These are phyloP conservation scores for Actinia equina DNA, from an alignment of 64 coral and sea anemone species.

Conservation along the genomic window DNA sequence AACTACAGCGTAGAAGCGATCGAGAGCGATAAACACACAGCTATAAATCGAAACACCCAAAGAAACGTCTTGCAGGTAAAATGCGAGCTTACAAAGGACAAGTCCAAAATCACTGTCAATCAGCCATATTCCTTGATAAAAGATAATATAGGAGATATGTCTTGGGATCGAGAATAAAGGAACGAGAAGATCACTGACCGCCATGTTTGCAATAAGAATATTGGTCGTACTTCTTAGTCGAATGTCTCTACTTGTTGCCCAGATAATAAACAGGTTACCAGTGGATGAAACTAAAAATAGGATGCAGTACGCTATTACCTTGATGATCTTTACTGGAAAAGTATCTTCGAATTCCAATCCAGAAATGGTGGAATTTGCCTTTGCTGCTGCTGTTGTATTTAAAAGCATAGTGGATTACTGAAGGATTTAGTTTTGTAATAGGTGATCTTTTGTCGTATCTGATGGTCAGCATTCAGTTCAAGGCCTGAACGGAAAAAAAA, in stretches of 20 bases:
- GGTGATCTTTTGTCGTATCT: too few species aligned
- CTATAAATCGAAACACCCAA: slow-evolving; percentile 56
- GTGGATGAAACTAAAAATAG: slow-evolving; percentile 15
- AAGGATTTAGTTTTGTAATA: too few species aligned
- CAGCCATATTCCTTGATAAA: slow-evolving; percentile 29
- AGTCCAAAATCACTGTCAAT: slow-evolving; percentile 29
- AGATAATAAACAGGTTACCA: slow-evolving; percentile 35
- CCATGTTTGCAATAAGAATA: slow-evolving; percentile 51
- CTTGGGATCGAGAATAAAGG: slow-evolving; percentile 44
- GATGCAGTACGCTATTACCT: not conserved
- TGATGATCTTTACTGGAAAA: not conserved
- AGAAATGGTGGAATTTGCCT: not conserved
- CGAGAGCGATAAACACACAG: slow-evolving; percentile 47
- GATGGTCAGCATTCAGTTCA: too few species aligned
- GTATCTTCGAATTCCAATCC: not conserved
- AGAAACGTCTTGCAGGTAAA: slow-evolving; percentile 54
- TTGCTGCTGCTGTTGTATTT: not conserved
- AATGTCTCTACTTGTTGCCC: slow-evolving; percentile 29
- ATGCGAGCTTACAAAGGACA: slow-evolving; percentile 22
- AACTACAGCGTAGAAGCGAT: slow-evolving; percentile 57
- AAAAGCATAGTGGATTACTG: too few species aligned
- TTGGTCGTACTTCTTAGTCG: slow-evolving; percentile 47
- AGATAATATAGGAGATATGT: slow-evolving; percentile 18
- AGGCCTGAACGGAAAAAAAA: too few species aligned
- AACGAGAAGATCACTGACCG: slow-evolving; percentile 50